Evolutionary conservation across 2,113 vertebrate genomes (phyloP), one percentile per base, ranked within the genome.

Genomic region (Onychostruthus taczanowskii): DNA sequence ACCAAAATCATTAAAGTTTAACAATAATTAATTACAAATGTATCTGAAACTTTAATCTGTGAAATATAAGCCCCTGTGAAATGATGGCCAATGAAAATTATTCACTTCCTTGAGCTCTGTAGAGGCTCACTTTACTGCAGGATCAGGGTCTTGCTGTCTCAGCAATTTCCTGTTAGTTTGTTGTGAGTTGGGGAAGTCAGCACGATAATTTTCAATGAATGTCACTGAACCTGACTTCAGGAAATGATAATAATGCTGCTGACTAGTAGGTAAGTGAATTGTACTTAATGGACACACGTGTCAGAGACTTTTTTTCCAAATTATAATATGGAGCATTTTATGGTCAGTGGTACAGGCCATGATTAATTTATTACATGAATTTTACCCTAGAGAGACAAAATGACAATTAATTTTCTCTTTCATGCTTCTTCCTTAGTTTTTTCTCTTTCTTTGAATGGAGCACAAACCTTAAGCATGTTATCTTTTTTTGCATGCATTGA

Each of bases 261-360:
- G 37, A 31, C 27, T 79, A 39, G 31, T 50, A 84, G 55, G 23
- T 53, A 78, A 81, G 58, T 2, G 13, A 90, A 41, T 73, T 76
- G 31, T 68, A 69, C 20, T 58, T 66, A 35, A 39, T 73, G 23
- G n/a, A 73, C 87, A 73, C 26, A 64, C 10, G 11, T 35, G 13
- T 59, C 84, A 70, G 56, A 43, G 75, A 17, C n/a, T 50, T 88
- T 90, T 69, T 72, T 39, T 13, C 84, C 35, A 64, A 28, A 85
- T 94, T 93, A 93, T 95, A 87, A 95, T 96, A 85, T 96, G 83
- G 89, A 90, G 89, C 86, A 94, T 95, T 92, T 96, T 97, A 72
- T 43, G 61, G 68, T 64, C 68, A 56, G 28, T 49, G 47, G 30
- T 50, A 77, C 52, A 94, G 70, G 73, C 37, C n/a, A 14, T 46